Conservation (phyloP, 2,888 invertebrate species). For the Cantharis lateralis region DNA sequence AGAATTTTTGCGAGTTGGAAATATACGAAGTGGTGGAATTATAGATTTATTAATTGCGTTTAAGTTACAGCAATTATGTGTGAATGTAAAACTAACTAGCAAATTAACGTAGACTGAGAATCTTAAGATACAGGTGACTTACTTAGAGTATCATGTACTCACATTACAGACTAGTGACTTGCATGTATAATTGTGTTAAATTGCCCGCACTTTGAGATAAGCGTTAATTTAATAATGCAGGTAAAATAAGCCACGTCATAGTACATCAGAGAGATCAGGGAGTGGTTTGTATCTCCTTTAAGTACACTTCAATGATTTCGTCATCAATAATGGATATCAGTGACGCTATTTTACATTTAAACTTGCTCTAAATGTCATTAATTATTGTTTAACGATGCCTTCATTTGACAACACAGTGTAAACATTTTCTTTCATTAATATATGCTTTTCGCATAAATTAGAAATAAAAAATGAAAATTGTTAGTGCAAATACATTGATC, state of each 20-base stretch:
- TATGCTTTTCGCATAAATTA: background rate
- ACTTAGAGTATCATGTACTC: constrained; percentile 25
- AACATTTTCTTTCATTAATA: background rate
- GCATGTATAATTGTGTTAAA: constrained; percentile 50
- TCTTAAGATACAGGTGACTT: constrained; percentile 26
- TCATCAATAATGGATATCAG: constrained; percentile 40
- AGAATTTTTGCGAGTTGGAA: background rate
- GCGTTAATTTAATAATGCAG: constrained; percentile 46
- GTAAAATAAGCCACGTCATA: constrained; percentile 42
- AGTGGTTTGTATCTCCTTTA: constrained; percentile 39
- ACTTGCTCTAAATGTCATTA: constrained; percentile 32
- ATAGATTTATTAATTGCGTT: background rate
- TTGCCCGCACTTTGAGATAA: constrained; percentile 46
- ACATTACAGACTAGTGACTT: constrained; percentile 43
- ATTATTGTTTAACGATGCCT: constrained; percentile 33
- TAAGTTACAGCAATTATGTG: constrained; percentile 7
- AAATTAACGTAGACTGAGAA: constrained; percentile 25
- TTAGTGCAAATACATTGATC: background rate
- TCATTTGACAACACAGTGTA: background rate
- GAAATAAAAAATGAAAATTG: background rate
- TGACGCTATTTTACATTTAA: constrained; percentile 27
- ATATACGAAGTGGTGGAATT: background rate
- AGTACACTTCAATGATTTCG: constrained; percentile 37
- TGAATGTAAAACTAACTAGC: constrained; percentile 19
- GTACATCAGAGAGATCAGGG: constrained; percentile 29